A percentile compares a stretch with the other conserved stretches of the same genome.
Evolutionary conservation across 1,140 invertebrate species (phyloP).

Genomic region (Drosophila subobscura): DNA sequence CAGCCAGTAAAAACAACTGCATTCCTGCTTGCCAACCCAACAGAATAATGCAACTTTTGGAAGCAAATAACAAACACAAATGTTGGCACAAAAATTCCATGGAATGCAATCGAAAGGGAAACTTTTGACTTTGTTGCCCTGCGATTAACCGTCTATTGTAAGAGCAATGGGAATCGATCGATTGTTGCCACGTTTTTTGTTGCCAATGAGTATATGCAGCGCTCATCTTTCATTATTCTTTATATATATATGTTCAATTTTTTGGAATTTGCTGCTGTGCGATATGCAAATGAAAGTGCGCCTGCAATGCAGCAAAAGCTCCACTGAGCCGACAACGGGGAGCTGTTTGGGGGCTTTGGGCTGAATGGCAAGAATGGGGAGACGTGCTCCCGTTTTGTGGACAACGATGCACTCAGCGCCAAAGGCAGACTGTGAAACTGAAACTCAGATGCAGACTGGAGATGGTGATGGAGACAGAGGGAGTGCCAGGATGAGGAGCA

Average conservation of each 20-base stretch:
- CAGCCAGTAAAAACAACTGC: no score
- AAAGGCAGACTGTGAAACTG: conserved; percentile 10
- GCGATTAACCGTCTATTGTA: conserved; percentile 56
- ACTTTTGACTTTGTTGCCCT: conserved; percentile 47
- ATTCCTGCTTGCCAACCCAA: no score
- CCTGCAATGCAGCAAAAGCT: conserved; percentile 74
- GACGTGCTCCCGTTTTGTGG: conserved; percentile 46
- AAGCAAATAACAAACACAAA: conserved; percentile 85
- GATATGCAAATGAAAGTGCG: conserved; percentile 80
- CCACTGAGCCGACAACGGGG: conserved; percentile 45
- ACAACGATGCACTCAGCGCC: conserved; percentile 35
- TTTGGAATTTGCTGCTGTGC: conserved; percentile 6
- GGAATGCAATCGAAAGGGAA: conserved; percentile 12
- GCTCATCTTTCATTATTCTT: conserved; percentile 26
- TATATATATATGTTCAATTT: conserved; percentile 34
- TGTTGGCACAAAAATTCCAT: conserved; percentile 24
- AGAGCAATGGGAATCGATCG: conserved; percentile 50
- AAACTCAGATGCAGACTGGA: conserved; percentile 34
- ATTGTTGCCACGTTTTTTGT: conserved; percentile 38
- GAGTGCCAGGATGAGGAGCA: conserved; percentile 28
- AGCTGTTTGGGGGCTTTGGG: conserved; percentile 32
- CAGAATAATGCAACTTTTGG: no score
- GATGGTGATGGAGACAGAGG: conserved; percentile 1
- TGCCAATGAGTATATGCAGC: neutral
- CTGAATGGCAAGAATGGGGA: conserved; percentile 18